A percentile compares a stretch with the other conserved stretches of the same genome.
These are phyloP conservation scores for Macrosoma leucophasiata DNA, from an alignment of 2,888 invertebrate genomes.

Conservation along the genomic window DNA sequence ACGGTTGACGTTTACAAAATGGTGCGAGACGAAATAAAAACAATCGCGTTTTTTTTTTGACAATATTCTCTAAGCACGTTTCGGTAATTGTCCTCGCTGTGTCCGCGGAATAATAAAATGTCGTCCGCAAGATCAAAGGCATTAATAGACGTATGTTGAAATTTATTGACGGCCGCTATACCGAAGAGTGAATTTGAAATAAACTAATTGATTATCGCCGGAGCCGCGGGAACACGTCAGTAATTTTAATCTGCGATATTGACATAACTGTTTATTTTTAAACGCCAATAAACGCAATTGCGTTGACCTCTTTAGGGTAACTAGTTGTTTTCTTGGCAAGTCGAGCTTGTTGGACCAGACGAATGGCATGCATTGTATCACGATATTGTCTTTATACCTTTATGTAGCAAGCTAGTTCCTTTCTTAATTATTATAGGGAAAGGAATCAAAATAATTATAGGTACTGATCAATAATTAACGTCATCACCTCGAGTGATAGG, in stretches of 20 bases:
- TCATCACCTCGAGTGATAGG: too few species aligned
- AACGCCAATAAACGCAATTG: constrained; percentile 25
- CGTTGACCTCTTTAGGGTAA: too few species aligned
- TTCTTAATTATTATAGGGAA: too few species aligned
- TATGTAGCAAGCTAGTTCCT: too few species aligned
- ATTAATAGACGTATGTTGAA: constrained; percentile 66
- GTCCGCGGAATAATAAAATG: constrained; percentile 64
- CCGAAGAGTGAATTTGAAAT: constrained; percentile 55
- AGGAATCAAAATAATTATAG: too few species aligned
- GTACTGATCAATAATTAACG: too few species aligned
- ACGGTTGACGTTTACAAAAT: constrained; percentile 37
- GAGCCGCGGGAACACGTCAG: constrained; percentile 35
- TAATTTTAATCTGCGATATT: constrained; percentile 49
- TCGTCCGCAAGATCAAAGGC: constrained; percentile 68
- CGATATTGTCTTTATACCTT: too few species aligned
- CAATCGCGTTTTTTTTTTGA: constrained; percentile 54
- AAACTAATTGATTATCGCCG: constrained; percentile 43
- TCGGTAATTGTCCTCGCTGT: constrained; percentile 58
- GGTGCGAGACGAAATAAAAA: constrained; percentile 34
- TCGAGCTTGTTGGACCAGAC: too few species aligned
- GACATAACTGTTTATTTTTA: constrained; percentile 38
- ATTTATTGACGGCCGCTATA: constrained; percentile 61
- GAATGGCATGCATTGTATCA: too few species aligned
- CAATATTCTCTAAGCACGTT: constrained; percentile 62
- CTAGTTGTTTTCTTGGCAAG: too few species aligned